A percentile compares a stretch with the other conserved stretches of the same genome.
These are phyloP conservation scores for Orientallactaga bullata DNA, from an alignment of 2,113 vertebrate genomes.

Conservation along the genomic window DNA sequence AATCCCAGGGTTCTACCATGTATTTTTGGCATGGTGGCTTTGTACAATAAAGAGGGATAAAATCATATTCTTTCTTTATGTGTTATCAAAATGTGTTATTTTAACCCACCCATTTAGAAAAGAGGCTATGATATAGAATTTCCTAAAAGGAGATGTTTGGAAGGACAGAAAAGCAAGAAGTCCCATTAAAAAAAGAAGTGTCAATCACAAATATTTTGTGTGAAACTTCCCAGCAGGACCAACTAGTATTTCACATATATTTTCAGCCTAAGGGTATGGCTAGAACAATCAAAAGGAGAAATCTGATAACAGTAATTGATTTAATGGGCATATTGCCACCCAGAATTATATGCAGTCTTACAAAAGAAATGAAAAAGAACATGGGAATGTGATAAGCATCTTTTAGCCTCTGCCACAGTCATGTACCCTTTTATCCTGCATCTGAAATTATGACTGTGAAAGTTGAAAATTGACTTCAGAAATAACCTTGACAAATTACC, in stretches of 20 bases:
- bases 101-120: neutral
- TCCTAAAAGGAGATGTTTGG: neutral
- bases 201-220: neutral
- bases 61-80: neutral
- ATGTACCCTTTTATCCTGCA: neutral
- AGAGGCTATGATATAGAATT: neutral
- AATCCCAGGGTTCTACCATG: neutral
- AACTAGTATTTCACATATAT: neutral
- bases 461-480: neutral
- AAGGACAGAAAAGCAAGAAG: neutral
- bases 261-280: neutral
- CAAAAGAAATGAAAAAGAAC: neutral
- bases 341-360: slow-evolving; percentile 4
- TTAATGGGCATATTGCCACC: neutral
- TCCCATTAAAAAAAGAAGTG: neutral
- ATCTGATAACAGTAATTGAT: neutral
- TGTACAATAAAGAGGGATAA: neutral
- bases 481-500: neutral
- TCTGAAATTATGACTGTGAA: neutral
- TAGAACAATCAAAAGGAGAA: neutral
- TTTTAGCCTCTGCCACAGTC: too few relatives aligned
- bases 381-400: neutral
- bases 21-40: neutral
- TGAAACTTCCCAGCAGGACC: neutral
- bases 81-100: neutral